Base-by-base conservation (phyloP, 2,888 invertebrate species). In the Halictus quadricinctus region DNA sequence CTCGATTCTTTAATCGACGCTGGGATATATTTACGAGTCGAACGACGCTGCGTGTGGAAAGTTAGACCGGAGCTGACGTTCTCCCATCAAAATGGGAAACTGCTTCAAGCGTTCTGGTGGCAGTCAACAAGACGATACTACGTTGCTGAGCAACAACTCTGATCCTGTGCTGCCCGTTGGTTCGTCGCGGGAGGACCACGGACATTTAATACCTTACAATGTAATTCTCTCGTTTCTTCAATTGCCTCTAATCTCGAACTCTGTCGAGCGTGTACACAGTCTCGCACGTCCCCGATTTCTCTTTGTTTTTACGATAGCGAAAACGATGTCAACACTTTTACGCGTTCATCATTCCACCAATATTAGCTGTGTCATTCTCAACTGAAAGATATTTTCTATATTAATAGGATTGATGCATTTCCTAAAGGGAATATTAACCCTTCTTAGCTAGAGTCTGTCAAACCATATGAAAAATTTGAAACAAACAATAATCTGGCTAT, bases 11-110 rank as follows among this genome's bases (percentile, higher is more conserved):
- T 87, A 89, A 89, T 88, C 84, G 86, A 82, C 87, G 83, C 73
- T 82, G 88, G 85, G 77, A 73, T 69, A 73, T 66, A 66, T 83
- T 76, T 64, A 72, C 76, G 79, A 80, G 83, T 81, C 85, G 77
- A 69, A 76, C 70, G 36, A 74, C 41, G 54, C n/a, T 80, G 80
- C 25, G 36, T 8, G 66, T 48, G 72, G 76, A 79, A 75, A 77
- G 83, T 21, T 29, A 54, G 46, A 69, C 72, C 46, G 66, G 69
- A 76, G n/a, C 10, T 15, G 64, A 78, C 75, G 72, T 66, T 72
- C 29, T 29, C 41, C 43, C 70, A 21, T 58, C 74, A 88, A 94
- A 93, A 97, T 97, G 97, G 97, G 97, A 91, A 97, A 97, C 95
- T 97, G 97, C 93, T 95, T 97, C 89, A 97, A 97, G 95, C 96